Evolutionary conservation across 2,797 vertebrate genomes (phyloP), one percentile per base, ranked within the genome.

Genomic region (Saxicola maurus): DNA sequence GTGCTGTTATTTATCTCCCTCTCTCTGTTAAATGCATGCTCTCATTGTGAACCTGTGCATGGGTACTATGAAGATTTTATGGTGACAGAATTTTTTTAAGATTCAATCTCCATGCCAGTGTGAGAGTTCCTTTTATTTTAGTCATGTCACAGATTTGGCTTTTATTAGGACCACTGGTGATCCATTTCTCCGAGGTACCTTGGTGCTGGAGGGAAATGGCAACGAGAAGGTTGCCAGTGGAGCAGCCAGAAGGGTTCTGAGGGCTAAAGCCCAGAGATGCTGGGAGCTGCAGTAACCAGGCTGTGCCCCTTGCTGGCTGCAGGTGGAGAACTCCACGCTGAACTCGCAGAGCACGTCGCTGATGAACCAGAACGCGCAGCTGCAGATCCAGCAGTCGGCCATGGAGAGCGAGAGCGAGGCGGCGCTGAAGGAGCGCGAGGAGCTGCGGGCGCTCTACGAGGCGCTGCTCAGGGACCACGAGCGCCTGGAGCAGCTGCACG

Each of bases 291-390:
- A 6, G 3, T 40, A 55, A 49, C 14, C 18, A 7, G 45, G 5
- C 27, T 6, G 2, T 19, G 15, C 48, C 38, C 17, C 7, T 71
- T 53, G 43, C 10, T 84, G 91, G 49, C 89, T 89, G 24, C 87
- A 99, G 99, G 99, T 99, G 86, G 99, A 99, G 95, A 99, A 98
- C 94, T 99, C 99, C 27, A 98, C 99, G 5, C 97, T 99, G 90
- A 98, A 97, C 96, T 99, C 99, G 0, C 98, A 98, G 95, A 98
- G 98, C 62, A 98, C 98, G 1, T 98, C 98, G 24, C 98, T 99
- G 72, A 98, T 99, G 98, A 98, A 98, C 73, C 99, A 99, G 96
- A 99, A 99, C 9, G 98, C 98, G n/a, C 99, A 99, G 89, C 98
- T 99, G 86, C 97, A 98, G 96, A 98, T 97, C 85, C 99, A 99